Evolutionary conservation across 2,888 invertebrate genomes (phyloP), one percentile per base, ranked within the genome.

Genomic region (Sarcophaga subvicina): DNA sequence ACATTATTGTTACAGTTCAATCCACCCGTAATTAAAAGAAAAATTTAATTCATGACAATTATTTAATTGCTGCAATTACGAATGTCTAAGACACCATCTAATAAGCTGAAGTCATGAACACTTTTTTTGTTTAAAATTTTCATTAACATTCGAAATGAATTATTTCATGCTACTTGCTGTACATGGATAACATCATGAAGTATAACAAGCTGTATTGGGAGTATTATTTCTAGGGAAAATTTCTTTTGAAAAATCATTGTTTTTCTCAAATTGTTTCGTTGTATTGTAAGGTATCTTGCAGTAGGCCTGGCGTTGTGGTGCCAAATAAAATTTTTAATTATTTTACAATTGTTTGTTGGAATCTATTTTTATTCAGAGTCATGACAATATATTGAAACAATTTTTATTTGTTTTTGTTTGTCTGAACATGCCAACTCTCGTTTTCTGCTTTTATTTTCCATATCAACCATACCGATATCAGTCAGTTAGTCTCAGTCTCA

Each of bases 361-460:
- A 20, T 49, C 62, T 62, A 25, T 25, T 69, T 63, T 10, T 54
- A 62, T n/a, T 37, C 45, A 76, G 70, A 20, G 37, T 37, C 76
- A 70, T 76, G 76, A 70, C 82, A 76, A 70, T 64, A 64, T 64
- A 71, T 64, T 77, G 45, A 77, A 76, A 70, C 70, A 45, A 70
- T 76, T 76, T 81, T 37, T 12, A 27, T 37, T 37, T 37, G 10
- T 25, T 8, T 37, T 37, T 37, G 1, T 37, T 10, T 37, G 10
- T 2, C 8, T 37, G 37, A 37, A 63, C 25, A 76, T 70, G 70
- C 82, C 70, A 59, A n/a, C 59, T 59, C 59, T 59, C 17, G 59
- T 59, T 59, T 49, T 11, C 73, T 73, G 64, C 76, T 75, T 27
- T 81, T 22, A 54, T 63, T 75, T 69, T 22, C 69, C 37, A 17